phyloP scores from a whole-genome alignment of 2,113 vertebrate genomes.

The Sus scrofa region T2T-Sscrofa CM000812.6:52063001-52063500 shows the following conservation, averaged over 20 bases:
- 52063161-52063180: background rate
- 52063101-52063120: background rate
- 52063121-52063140: background rate
- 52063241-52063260: background rate
- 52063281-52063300: background rate
- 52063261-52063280: background rate
- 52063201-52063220: background rate
- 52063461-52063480: background rate
- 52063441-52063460: background rate
- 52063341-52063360: background rate
- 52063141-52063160: background rate
- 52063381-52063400: background rate
- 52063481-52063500: background rate
- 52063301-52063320: background rate
- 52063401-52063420: background rate
- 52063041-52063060: background rate
- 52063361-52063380: background rate
- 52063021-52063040: background rate
- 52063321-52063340: background rate
- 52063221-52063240: background rate
- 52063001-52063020: background rate
- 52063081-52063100: background rate
- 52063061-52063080: background rate
- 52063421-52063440: fast-evolving
- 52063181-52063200: background rate